A percentile compares a stretch with the other conserved stretches of the same genome.
phyloP scores from a whole-genome alignment of 2,113 vertebrate genomes.

The Leptocoma aspasia region DNA sequence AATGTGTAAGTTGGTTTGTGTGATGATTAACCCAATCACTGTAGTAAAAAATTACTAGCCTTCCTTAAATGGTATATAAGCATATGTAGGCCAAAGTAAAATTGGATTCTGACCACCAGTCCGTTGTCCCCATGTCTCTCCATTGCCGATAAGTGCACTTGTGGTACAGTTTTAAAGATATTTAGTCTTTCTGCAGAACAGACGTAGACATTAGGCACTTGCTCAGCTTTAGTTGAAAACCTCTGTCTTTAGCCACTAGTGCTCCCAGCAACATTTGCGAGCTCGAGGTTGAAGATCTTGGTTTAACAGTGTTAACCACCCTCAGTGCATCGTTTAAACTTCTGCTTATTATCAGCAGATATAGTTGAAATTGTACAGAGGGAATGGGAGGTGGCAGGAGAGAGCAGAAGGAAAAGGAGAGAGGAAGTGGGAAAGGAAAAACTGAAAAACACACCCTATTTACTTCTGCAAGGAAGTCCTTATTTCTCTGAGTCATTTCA shows the following conservation, averaged over 20 bases:
- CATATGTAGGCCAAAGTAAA: too few relatives aligned
- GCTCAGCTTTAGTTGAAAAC: constrained; percentile 49
- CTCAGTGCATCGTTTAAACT: background rate
- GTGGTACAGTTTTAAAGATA: constrained; percentile 48
- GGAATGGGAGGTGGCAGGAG: background rate
- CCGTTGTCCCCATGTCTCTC: too few relatives aligned
- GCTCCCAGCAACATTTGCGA: constrained; percentile 39
- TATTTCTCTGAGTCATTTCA: background rate
- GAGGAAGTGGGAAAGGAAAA: background rate
- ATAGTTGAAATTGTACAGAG: background rate
- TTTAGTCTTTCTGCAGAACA: constrained; percentile 41
- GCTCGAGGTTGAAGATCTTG: constrained; percentile 29
- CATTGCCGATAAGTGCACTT: background rate
- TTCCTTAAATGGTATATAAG: too few relatives aligned
- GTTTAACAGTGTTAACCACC: constrained; percentile 18
- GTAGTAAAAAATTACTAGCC: too few relatives aligned
- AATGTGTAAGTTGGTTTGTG: too few relatives aligned
- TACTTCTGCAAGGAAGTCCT: background rate
- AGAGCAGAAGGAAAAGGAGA: background rate
- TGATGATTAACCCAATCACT: too few relatives aligned
- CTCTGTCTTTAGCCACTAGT: constrained; percentile 49
- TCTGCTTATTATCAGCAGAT: constrained; percentile 37
- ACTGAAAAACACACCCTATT: background rate
- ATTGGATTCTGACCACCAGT: too few relatives aligned
- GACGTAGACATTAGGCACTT: constrained; percentile 30